Evolutionary conservation across 2,113 vertebrate species (phyloP).

Genomic region (Delphinus delphis): DNA sequence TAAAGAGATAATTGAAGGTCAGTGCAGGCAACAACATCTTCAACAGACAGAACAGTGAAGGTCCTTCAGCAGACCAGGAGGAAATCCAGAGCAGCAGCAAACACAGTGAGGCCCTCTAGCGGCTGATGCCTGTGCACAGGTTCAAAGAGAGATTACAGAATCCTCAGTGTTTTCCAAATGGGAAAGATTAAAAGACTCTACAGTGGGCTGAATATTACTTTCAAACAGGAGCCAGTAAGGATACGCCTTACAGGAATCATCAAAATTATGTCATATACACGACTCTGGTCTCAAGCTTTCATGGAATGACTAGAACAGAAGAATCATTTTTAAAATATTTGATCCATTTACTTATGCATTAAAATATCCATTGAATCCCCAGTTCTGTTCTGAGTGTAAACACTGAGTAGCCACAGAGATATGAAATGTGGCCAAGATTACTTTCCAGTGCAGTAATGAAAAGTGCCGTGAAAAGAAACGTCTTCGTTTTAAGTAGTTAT

Average conservation of each 20-base stretch:
- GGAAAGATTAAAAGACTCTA: background rate
- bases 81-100: background rate
- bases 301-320: background rate
- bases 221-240: background rate
- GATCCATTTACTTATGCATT: background rate
- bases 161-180: background rate
- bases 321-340: background rate
- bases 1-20: background rate
- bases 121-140: background rate
- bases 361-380: background rate
- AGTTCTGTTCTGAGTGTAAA: background rate
- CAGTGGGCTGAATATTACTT: background rate
- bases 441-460: background rate
- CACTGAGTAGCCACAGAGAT: background rate
- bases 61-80: background rate
- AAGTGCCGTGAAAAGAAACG: rapidly evolving
- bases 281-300: background rate
- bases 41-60: background rate
- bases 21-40: background rate
- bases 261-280: background rate
- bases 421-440: background rate
- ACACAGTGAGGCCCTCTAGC: too few species aligned
- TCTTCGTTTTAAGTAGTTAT: background rate
- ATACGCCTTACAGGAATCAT: background rate
- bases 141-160: background rate